These are phyloP conservation scores for Lysandra bellargus DNA, from an alignment of 2,888 invertebrate genomes.

Conservation along the genomic window DNA sequence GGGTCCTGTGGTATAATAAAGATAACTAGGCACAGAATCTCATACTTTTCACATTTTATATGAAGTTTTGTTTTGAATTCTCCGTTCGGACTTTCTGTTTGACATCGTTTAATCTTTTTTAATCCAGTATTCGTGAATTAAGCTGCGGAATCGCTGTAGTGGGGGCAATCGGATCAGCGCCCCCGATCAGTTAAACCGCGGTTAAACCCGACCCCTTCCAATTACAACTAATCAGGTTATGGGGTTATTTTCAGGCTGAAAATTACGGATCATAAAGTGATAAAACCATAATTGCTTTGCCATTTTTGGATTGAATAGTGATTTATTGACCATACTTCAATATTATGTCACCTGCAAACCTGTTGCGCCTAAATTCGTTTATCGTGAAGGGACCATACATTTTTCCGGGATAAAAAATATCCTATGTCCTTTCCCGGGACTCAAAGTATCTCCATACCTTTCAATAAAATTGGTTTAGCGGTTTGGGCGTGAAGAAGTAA, in stretches of 20 bases:
- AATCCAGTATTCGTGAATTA: not conserved
- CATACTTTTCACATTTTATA: not conserved
- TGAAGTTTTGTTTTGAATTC: not conserved
- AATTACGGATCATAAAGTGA: not conserved
- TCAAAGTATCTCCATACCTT: too few relatives aligned
- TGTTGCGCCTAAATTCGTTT: too few relatives aligned
- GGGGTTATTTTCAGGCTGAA: not conserved
- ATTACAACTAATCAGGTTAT: not conserved
- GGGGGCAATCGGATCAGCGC: not conserved
- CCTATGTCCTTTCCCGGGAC: too few relatives aligned
- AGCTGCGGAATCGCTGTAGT: not conserved
- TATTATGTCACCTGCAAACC: too few relatives aligned
- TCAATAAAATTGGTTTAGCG: too few relatives aligned
- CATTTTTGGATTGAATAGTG: not conserved
- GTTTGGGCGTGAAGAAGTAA: too few relatives aligned
- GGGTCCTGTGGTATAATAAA: too few relatives aligned
- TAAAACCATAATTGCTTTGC: not conserved
- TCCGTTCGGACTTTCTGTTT: not conserved
- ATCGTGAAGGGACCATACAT: too few relatives aligned
- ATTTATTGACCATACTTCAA: too few relatives aligned
- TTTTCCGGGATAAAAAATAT: too few relatives aligned
- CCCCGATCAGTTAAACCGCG: not conserved
- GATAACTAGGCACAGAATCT: too few relatives aligned
- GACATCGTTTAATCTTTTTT: not conserved
- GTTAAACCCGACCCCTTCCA: conserved; percentile 1